Evolutionary conservation across 92 coral and sea anemone species (phyloP).

Genomic region (Epizoanthus illoricatus): DNA sequence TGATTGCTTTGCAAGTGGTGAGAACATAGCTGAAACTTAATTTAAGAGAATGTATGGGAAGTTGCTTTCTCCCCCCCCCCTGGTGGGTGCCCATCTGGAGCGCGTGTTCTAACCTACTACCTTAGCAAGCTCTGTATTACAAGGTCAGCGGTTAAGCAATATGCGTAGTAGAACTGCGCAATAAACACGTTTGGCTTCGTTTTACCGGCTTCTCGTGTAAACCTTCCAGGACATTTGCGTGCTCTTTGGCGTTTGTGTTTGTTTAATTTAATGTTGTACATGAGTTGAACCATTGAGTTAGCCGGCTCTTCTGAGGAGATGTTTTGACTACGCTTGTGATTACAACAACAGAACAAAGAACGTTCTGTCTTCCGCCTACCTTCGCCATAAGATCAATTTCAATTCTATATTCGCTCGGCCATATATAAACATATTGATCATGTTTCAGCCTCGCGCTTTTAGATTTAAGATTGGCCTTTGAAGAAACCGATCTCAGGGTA

Average conservation of each 20-base stretch:
- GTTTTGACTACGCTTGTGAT: neutral
- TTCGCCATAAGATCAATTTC: neutral
- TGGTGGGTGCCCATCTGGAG: no score
- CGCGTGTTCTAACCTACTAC: no score
- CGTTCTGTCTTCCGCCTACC: neutral
- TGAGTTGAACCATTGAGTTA: neutral
- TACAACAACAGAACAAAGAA: neutral
- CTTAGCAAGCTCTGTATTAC: no score
- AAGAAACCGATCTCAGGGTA: neutral
- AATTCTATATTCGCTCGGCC: neutral
- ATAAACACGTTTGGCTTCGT: neutral
- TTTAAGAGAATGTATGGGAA: no score
- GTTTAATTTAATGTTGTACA: slow-evolving; percentile 5
- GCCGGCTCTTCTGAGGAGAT: neutral
- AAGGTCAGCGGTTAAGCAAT: no score
- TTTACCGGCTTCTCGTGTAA: neutral
- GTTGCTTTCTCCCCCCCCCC: no score
- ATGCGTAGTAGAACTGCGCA: no score
- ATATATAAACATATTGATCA: no score
- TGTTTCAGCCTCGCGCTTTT: neutral
- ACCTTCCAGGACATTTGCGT: neutral
- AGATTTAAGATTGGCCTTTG: no score
- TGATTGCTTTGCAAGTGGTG: no score
- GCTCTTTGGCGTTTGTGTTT: neutral
- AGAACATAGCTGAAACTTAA: no score